Percentiles rank a stretch among this genome's conserved stretches.
Evolutionary conservation across 2,797 vertebrate species (phyloP).

Genomic region (Pogonophryne albipinna): DNA sequence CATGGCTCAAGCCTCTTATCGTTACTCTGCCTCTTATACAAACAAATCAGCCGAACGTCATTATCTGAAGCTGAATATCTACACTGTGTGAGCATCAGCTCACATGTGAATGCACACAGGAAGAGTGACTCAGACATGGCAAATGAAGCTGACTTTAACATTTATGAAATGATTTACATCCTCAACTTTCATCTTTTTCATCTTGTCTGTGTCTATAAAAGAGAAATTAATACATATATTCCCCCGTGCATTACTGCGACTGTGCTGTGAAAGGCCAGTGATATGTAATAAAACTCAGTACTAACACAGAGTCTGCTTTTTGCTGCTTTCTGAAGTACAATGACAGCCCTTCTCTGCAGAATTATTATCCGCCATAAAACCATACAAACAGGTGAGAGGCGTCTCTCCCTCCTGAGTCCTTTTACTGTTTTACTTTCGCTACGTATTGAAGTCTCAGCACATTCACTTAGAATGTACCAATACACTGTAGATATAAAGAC

Average conservation of each 20-base stretch:
- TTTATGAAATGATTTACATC: not conserved
- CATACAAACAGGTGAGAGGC: constrained; percentile 29
- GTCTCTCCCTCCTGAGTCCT: constrained; percentile 18
- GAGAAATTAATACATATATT: constrained; percentile 8
- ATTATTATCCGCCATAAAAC: constrained; percentile 60
- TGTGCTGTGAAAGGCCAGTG: constrained; percentile 15
- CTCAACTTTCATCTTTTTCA: not conserved
- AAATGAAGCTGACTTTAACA: constrained; percentile 6
- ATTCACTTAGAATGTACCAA: not conserved
- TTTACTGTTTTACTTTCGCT: constrained; percentile 25
- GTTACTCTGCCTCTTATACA: constrained; percentile 31
- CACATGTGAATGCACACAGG: constrained; percentile 11
- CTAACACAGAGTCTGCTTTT: constrained; percentile 16
- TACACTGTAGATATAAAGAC: not conserved
- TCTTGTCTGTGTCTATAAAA: not conserved
- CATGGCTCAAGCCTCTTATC: constrained; percentile 17
- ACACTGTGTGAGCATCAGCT: not conserved
- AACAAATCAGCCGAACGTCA: constrained; percentile 31
- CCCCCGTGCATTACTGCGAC: not conserved
- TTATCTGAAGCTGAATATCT: constrained; percentile 35
- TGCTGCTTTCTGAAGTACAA: constrained; percentile 23
- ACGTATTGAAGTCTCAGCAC: constrained; percentile 8
- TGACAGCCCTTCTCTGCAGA: constrained; percentile 20
- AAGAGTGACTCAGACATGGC: constrained; percentile 43
- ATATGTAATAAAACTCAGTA: constrained; percentile 53